These are phyloP conservation scores for Acleris cristana DNA, from an alignment of 2,888 invertebrate species.

Conservation along the genomic window DNA sequence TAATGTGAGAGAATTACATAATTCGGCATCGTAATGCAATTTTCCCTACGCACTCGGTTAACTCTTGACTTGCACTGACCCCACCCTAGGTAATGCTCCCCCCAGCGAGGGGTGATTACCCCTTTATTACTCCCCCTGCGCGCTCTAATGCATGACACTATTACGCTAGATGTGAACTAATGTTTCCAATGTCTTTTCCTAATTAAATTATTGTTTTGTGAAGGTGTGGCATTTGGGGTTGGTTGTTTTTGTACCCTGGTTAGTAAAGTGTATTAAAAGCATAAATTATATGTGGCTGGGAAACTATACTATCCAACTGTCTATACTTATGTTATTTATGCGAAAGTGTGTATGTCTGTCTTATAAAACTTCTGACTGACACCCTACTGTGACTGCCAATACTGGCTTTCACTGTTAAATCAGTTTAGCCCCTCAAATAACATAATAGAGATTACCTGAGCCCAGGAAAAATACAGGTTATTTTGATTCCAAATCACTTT, in stretches of 20 bases:
- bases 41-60: neutral
- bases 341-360: no score
- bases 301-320: no score
- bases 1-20: neutral
- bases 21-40: neutral
- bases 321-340: no score
- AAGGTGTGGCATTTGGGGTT: slow-evolving; percentile 32
- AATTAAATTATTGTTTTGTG: slow-evolving; percentile 53
- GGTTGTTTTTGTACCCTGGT: neutral
- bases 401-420: no score
- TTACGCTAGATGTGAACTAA: slow-evolving; percentile 71
- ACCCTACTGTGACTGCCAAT: no score
- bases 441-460: no score
- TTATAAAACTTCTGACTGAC: no score
- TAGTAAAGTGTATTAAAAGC: neutral
- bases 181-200: slow-evolving; percentile 63
- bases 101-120: slow-evolving; percentile 74
- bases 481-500: no score
- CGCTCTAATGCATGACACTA: slow-evolving; percentile 77
- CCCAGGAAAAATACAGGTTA: no score
- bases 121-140: slow-evolving; percentile 75
- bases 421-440: no score
- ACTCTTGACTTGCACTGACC: slow-evolving; percentile 29
- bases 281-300: no score
- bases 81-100: slow-evolving; percentile 64